These are phyloP conservation scores for Ailurus styani DNA, from an alignment of 2,113 vertebrate genomes.

Conservation along the genomic window DNA sequence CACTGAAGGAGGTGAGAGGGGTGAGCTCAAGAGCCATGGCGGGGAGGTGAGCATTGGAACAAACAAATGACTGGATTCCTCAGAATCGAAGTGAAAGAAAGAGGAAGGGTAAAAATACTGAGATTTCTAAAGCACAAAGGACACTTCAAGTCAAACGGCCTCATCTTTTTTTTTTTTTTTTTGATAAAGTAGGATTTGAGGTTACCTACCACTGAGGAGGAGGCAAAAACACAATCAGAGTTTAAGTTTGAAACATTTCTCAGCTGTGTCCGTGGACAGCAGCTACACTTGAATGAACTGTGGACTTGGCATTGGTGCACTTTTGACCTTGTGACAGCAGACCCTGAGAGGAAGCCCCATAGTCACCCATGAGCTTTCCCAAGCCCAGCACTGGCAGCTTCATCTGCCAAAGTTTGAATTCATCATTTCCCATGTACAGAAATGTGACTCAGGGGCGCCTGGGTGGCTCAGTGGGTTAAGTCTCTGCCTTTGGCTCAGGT, in stretches of 20 bases:
- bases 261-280: not conserved
- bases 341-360: not conserved
- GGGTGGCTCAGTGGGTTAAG: too few species aligned
- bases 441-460: too few species aligned
- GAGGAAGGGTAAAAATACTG: not conserved
- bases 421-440: accelerated
- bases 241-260: not conserved
- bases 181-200: not conserved
- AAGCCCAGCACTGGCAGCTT: not conserved
- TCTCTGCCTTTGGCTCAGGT: too few species aligned
- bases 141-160: not conserved
- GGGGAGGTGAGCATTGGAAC: not conserved
- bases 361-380: not conserved
- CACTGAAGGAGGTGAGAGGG: not conserved
- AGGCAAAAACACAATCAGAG: not conserved
- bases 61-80: not conserved
- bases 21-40: not conserved
- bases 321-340: not conserved
- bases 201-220: not conserved
- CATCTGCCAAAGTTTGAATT: not conserved
- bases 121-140: not conserved
- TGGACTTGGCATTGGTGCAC: not conserved
- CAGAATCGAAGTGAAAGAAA: not conserved
- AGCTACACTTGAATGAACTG: not conserved
- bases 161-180: not conserved